Conservation (phyloP, 1,140 invertebrate species). For the Conus betulinus region DNA sequence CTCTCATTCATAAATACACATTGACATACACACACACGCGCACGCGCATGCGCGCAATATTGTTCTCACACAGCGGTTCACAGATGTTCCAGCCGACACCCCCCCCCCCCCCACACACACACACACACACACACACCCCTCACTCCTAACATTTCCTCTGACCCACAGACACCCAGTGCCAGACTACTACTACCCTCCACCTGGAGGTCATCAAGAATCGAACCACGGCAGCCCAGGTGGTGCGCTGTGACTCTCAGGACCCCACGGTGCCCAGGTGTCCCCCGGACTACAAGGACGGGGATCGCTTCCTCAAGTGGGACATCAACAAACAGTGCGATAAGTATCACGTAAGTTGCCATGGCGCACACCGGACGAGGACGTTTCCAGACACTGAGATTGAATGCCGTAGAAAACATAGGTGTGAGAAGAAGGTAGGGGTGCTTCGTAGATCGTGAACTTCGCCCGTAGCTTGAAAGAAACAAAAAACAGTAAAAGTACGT, state of each 20-base stretch:
- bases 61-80: no score
- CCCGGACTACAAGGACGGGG: slow-evolving; percentile 52
- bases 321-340: slow-evolving; percentile 56
- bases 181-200: slow-evolving; percentile 65
- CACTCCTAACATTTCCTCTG: no score
- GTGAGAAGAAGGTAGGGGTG: no score
- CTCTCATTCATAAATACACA: no score
- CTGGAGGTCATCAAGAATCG: slow-evolving; percentile 59
- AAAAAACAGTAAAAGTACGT: no score
- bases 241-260: slow-evolving; percentile 59
- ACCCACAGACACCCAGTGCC: slow-evolving; percentile 63
- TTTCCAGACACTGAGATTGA: neutral
- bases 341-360: slow-evolving; percentile 40
- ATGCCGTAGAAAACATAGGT: neutral
- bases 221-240: slow-evolving; percentile 56
- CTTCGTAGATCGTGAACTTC: neutral
- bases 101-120: no score
- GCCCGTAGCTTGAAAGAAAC: neutral
- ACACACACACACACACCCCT: no score
- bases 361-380: neutral
- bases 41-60: no score
- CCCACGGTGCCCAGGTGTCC: slow-evolving; percentile 51
- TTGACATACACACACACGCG: no score
- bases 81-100: no score
- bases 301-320: slow-evolving; percentile 54